Conservation (phyloP, 1,140 invertebrate genomes). For the Ericerus pela region DNA sequence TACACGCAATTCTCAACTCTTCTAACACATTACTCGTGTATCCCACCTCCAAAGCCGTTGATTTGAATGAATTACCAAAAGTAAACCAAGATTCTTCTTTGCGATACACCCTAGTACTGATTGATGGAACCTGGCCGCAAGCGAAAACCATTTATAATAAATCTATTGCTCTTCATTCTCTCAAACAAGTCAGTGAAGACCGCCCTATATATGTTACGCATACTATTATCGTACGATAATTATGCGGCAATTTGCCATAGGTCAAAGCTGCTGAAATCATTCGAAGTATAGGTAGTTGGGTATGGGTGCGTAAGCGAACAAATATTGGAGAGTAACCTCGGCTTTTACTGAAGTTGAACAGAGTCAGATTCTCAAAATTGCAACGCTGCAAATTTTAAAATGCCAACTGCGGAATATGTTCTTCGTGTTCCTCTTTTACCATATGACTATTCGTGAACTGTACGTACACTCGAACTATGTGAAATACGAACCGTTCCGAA, state of each 20-base stretch:
- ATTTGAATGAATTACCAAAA: constrained; percentile 35
- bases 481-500: neutral
- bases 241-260: too few relatives aligned
- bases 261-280: too few relatives aligned
- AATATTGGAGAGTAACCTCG: too few relatives aligned
- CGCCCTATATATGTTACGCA: neutral
- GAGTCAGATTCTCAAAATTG: too few relatives aligned
- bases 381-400: too few relatives aligned
- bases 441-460: too few relatives aligned
- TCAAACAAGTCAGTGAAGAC: constrained; percentile 36
- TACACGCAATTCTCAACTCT: constrained; percentile 48
- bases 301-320: too few relatives aligned
- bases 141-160: constrained; percentile 71
- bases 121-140: constrained; percentile 91
- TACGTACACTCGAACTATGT: too few relatives aligned
- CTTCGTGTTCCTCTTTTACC: too few relatives aligned
- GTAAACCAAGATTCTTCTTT: constrained; percentile 22
- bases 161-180: constrained; percentile 45
- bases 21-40: constrained; percentile 65
- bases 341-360: too few relatives aligned
- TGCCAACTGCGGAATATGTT: too few relatives aligned
- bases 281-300: too few relatives aligned
- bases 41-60: constrained; percentile 57
- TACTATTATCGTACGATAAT: neutral
- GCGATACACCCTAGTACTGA: constrained; percentile 63